Conservation (phyloP, 2,113 vertebrate species). For the Eidolon helvum region DNA sequence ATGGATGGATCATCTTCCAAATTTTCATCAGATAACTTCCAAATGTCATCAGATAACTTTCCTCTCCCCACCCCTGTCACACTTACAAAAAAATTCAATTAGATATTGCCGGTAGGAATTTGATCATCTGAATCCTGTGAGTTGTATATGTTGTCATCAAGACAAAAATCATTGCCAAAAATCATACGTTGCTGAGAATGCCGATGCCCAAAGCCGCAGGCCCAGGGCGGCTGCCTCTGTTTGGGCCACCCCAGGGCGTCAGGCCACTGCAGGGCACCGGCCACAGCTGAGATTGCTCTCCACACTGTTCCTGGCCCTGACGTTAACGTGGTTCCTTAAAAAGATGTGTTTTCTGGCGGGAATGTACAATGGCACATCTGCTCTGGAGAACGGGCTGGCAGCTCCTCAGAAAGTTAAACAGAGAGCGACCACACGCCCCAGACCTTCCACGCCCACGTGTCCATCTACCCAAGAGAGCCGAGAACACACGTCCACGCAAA, state of each 20-base stretch:
- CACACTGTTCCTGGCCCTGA: neutral
- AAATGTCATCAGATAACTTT: neutral
- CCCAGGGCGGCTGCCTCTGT: neutral
- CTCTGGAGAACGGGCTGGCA: no score
- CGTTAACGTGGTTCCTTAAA: neutral
- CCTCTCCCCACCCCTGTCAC: neutral
- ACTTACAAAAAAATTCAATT: neutral
- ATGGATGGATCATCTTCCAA: rapidly evolving
- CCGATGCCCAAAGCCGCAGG: neutral
- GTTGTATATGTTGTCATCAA: neutral
- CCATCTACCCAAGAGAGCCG: neutral
- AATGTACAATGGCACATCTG: neutral
- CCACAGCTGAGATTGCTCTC: neutral
- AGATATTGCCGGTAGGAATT: neutral
- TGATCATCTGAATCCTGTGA: neutral
- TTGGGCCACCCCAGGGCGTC: rapidly evolving
- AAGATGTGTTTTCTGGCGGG: neutral
- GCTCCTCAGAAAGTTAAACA: neutral
- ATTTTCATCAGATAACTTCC: neutral
- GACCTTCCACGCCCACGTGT: no score
- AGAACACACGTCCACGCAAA: rapidly evolving
- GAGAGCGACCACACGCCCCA: neutral
- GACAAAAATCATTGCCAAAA: no score
- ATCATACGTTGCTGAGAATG: neutral
- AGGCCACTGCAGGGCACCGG: neutral